These are phyloP conservation scores for Acanthosepion lycidas DNA, from an alignment of 2,888 invertebrate species.

Conservation along the genomic window DNA sequence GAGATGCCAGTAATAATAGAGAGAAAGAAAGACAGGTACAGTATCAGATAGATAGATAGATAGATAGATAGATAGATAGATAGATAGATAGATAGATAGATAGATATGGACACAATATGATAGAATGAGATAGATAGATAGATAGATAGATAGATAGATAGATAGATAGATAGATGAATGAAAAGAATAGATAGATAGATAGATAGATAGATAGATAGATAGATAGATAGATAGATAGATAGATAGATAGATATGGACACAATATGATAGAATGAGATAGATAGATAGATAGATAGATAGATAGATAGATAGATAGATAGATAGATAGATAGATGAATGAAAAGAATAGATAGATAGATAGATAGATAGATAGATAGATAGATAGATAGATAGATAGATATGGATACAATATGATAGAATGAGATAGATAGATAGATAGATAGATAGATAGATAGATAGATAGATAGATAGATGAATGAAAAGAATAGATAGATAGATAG, in stretches of 20 bases:
- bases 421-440: background rate
- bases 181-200: background rate
- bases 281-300: background rate
- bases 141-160: background rate
- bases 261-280: background rate
- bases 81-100: background rate
- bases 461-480: too few species aligned
- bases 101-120: too few species aligned
- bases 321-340: background rate
- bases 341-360: background rate
- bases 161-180: background rate
- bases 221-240: background rate
- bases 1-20: too few species aligned
- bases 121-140: background rate
- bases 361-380: too few species aligned
- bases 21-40: too few species aligned
- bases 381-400: background rate
- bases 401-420: too few species aligned
- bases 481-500: background rate
- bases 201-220: too few species aligned
- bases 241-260: too few species aligned
- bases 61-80: too few species aligned
- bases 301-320: background rate
- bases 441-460: background rate
- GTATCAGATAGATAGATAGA: too few species aligned